A percentile compares a stretch with the other conserved stretches of the same genome.
Evolutionary conservation across 2,888 invertebrate genomes (phyloP).

Genomic region (Ptilodon capucinus): DNA sequence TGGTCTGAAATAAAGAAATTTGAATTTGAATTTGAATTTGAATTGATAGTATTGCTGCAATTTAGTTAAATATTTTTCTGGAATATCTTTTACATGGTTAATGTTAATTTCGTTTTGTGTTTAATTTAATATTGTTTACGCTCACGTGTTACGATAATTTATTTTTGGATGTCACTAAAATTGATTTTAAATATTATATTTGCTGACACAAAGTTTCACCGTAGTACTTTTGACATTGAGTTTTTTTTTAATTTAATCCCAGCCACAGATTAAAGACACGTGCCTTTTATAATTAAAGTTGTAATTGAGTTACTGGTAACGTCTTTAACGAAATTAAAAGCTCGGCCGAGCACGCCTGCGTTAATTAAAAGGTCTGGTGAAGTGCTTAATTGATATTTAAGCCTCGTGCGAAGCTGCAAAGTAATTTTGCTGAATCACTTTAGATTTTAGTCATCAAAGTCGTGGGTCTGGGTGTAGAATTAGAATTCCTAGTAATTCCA

Average conservation of each 20-base stretch:
- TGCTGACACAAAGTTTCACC: too few relatives aligned
- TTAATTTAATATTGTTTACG: too few relatives aligned
- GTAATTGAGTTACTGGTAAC: slow-evolving; percentile 9
- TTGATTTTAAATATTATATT: too few relatives aligned
- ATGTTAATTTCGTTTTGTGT: too few relatives aligned
- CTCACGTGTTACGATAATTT: too few relatives aligned
- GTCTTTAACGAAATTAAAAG: slow-evolving; percentile 32
- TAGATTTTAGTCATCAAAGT: slow-evolving; percentile 13
- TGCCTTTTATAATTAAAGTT: slow-evolving; percentile 14
- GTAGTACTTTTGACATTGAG: too few relatives aligned
- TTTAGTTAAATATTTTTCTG: too few relatives aligned
- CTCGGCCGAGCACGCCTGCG: slow-evolving; percentile 19
- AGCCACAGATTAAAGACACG: slow-evolving; percentile 1
- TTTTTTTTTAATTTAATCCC: background rate
- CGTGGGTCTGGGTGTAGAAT: slow-evolving; percentile 2
- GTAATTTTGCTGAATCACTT: slow-evolving; percentile 28
- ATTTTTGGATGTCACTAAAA: too few relatives aligned
- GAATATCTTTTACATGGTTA: too few relatives aligned
- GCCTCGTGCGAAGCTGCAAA: slow-evolving; percentile 21
- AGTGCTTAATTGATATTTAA: slow-evolving; percentile 33
- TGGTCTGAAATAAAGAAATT: too few relatives aligned
- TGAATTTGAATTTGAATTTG: too few relatives aligned
- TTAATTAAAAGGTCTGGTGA: slow-evolving; percentile 33
- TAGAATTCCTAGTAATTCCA: slow-evolving; percentile 5
- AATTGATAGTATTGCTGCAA: too few relatives aligned